Percentiles rank a stretch among this genome's conserved stretches.
phyloP scores from a whole-genome alignment of 1,140 invertebrate genomes.

The Acarapis woodi region DNA sequence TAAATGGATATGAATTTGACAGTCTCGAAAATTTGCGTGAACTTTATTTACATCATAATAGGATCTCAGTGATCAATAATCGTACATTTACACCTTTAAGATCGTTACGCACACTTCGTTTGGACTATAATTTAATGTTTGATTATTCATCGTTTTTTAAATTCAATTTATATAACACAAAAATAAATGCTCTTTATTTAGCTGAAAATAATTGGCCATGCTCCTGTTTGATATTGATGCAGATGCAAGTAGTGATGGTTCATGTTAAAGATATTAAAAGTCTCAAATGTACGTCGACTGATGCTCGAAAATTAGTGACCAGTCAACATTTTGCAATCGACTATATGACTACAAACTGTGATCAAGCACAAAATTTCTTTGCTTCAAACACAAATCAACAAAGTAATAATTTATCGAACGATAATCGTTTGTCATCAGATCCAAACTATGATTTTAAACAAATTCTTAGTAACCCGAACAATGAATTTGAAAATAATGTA shows the following conservation, averaged over 20 bases:
- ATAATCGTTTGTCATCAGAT: background rate
- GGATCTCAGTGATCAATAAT: conserved; percentile 43
- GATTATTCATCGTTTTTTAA: conserved; percentile 30
- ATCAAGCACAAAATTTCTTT: no score
- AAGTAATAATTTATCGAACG: no score
- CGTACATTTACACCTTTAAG: conserved; percentile 40
- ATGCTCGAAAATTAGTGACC: no score
- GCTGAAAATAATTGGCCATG: conserved; percentile 21
- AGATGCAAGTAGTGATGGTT: conserved; percentile 17
- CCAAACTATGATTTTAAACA: background rate
- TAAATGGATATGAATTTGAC: conserved; percentile 54
- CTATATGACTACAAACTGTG: no score
- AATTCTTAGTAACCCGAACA: no score
- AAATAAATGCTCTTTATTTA: conserved; percentile 16
- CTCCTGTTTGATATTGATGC: conserved; percentile 18
- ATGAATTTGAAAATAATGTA: no score
- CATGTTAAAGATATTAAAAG: no score
- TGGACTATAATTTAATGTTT: conserved; percentile 40
- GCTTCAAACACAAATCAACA: no score
- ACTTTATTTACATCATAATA: conserved; percentile 57
- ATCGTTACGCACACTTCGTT: conserved; percentile 44
- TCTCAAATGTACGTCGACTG: no score
- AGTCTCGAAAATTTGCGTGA: conserved; percentile 29
- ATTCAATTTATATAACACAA: no score
- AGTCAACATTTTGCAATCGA: no score